phyloP scores from a whole-genome alignment of 2,888 invertebrate species.

The Sclerodermus sp. region DNA sequence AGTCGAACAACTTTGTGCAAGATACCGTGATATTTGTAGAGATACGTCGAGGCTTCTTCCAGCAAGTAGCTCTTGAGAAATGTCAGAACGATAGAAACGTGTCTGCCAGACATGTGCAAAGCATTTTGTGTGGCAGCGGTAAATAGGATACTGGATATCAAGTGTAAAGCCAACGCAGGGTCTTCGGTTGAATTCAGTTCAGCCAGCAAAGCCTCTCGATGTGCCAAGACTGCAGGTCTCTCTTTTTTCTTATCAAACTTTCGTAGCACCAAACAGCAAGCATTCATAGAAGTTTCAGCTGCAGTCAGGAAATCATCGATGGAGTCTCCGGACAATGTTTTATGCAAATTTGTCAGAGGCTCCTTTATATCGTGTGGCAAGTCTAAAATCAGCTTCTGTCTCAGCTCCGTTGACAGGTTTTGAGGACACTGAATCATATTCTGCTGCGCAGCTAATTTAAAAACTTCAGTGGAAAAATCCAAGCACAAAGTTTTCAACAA shows the following conservation, averaged over 20 bases:
- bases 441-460: conserved; percentile 77
- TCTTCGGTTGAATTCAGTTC: conserved; percentile 76
- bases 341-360: conserved; percentile 69
- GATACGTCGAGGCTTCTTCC: conserved; percentile 65
- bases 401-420: conserved; percentile 65
- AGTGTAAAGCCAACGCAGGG: conserved; percentile 77
- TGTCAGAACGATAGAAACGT: conserved; percentile 78
- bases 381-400: conserved; percentile 72
- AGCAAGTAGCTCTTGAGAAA: conserved; percentile 73
- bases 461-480: conserved; percentile 78
- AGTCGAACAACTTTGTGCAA: too few relatives aligned
- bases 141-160: conserved; percentile 77
- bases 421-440: conserved; percentile 61
- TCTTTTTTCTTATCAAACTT: conserved; percentile 90
- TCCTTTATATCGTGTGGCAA: conserved; percentile 69
- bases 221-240: conserved; percentile 73
- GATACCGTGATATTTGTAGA: conserved; percentile 81
- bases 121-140: conserved; percentile 79
- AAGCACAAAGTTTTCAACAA: conserved; percentile 81
- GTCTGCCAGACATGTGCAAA: conserved; percentile 91
- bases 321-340: conserved; percentile 68
- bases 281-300: conserved; percentile 72
- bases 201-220: conserved; percentile 78
- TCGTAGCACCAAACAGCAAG: conserved; percentile 78
- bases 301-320: conserved; percentile 79